phyloP scores from a whole-genome alignment of 2,797 vertebrate genomes.

The Alfaro cultratus region DNA sequence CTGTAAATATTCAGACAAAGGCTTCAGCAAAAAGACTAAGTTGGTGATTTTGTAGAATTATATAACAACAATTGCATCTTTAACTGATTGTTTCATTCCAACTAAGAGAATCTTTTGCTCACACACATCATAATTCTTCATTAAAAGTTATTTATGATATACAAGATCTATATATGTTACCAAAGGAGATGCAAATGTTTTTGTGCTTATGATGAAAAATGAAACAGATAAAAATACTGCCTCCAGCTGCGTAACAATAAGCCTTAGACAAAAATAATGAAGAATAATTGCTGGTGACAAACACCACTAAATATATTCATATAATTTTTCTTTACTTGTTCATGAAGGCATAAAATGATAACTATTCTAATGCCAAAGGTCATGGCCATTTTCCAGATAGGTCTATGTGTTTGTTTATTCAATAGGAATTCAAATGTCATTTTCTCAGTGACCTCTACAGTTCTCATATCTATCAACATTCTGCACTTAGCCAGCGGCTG shows the following conservation, averaged over 20 bases:
- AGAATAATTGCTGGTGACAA: background rate
- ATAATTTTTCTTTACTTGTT: background rate
- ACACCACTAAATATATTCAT: background rate
- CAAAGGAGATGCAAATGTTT: background rate
- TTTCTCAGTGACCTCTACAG: slow-evolving; percentile 35
- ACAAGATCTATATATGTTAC: background rate
- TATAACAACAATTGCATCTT: background rate
- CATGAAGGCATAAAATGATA: background rate
- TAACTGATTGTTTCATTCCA: background rate
- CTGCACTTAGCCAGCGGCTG: slow-evolving; percentile 8
- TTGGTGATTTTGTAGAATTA: background rate
- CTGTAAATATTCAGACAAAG: slow-evolving; percentile 20
- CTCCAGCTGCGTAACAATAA: background rate
- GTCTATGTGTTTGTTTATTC: slow-evolving; percentile 25
- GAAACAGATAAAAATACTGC: background rate
- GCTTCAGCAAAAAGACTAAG: background rate
- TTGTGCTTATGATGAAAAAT: background rate
- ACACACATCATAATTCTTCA: background rate
- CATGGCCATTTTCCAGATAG: background rate
- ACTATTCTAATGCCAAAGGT: slow-evolving; percentile 16
- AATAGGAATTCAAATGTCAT: slow-evolving; percentile 11
- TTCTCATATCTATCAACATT: slow-evolving; percentile 44
- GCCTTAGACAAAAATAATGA: background rate
- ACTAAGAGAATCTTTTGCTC: background rate
- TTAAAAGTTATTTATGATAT: background rate